Evolutionary conservation across 2,797 vertebrate genomes (phyloP).

Genomic region (Galago senegalensis): DNA sequence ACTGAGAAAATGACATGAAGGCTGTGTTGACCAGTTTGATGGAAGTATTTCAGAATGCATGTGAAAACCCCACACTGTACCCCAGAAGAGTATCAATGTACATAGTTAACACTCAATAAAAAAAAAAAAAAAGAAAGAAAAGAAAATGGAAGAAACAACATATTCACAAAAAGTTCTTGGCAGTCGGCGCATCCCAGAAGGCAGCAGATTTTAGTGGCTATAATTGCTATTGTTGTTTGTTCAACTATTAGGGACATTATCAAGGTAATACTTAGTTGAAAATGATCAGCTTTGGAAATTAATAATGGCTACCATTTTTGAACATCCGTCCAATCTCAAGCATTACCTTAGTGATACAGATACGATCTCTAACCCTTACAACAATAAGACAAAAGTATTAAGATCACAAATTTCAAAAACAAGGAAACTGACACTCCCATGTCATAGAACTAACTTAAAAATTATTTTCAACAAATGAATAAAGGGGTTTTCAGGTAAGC

Average conservation of each 20-base stretch:
- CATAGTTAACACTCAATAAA: too few species aligned
- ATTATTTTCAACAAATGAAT: conserved; percentile 29
- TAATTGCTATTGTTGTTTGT: background rate
- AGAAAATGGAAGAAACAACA: background rate
- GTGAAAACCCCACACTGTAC: too few species aligned
- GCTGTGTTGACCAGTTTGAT: too few species aligned
- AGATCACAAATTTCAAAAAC: conserved; percentile 47
- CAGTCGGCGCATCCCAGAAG: background rate
- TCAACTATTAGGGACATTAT: background rate
- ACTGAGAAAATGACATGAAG: too few species aligned
- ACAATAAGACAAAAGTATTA: background rate
- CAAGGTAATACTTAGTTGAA: background rate
- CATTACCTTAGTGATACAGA: too few species aligned
- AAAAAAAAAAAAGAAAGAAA: too few species aligned
- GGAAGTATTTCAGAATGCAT: too few species aligned
- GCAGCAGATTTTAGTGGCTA: background rate
- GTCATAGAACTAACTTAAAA: background rate
- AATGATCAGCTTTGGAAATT: conserved; percentile 29
- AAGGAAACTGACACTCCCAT: conserved; percentile 36
- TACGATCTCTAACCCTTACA: background rate
- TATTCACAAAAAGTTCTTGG: background rate
- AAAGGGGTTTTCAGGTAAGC: background rate
- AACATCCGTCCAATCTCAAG: background rate
- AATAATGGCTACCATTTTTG: background rate
- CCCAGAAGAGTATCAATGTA: too few species aligned